A percentile compares a stretch with the other conserved stretches of the same genome.
Conservation (phyloP, 1,140 invertebrate genomes). For the Marisa cornuarietis region DNA sequence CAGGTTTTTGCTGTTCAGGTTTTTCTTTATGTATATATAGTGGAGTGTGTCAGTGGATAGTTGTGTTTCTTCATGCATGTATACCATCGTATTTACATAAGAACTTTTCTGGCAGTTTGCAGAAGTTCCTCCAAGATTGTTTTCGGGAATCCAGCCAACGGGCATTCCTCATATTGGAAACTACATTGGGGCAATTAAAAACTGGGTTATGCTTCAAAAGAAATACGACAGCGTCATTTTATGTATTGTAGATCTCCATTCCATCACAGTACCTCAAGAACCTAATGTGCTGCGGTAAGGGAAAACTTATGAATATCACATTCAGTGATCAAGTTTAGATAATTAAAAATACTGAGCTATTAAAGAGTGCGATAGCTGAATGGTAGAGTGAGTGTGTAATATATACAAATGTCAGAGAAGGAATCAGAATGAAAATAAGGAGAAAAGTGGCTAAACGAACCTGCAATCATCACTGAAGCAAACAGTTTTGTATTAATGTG, state of each 20-base stretch:
- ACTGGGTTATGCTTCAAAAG: slow-evolving; percentile 88
- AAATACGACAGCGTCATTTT: slow-evolving; percentile 71
- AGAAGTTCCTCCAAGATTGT: slow-evolving; percentile 35
- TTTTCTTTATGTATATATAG: too few relatives aligned
- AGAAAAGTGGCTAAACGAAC: too few relatives aligned
- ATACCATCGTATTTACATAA: too few relatives aligned
- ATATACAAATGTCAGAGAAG: background rate
- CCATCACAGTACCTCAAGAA: slow-evolving; percentile 88
- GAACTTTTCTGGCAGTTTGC: slow-evolving; percentile 11
- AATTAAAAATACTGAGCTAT: background rate
- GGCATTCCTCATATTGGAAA: slow-evolving; percentile 94
- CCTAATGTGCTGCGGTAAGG: slow-evolving; percentile 71
- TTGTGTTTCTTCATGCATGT: too few relatives aligned
- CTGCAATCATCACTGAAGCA: too few relatives aligned
- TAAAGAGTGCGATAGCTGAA: background rate
- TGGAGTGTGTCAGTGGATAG: too few relatives aligned
- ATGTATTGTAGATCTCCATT: slow-evolving; percentile 94
- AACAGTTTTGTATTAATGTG: background rate
- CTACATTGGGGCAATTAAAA: slow-evolving; percentile 91
- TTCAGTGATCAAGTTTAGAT: background rate
- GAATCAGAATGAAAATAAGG: too few relatives aligned
- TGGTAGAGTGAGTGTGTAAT: too few relatives aligned
- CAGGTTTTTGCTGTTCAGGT: too few relatives aligned
- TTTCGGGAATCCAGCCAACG: slow-evolving; percentile 97
- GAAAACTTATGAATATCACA: too few relatives aligned